Evolutionary conservation across 2,888 invertebrate genomes (phyloP), one percentile per base, ranked within the genome.

Genomic region (Drosophila trichaetosa): DNA sequence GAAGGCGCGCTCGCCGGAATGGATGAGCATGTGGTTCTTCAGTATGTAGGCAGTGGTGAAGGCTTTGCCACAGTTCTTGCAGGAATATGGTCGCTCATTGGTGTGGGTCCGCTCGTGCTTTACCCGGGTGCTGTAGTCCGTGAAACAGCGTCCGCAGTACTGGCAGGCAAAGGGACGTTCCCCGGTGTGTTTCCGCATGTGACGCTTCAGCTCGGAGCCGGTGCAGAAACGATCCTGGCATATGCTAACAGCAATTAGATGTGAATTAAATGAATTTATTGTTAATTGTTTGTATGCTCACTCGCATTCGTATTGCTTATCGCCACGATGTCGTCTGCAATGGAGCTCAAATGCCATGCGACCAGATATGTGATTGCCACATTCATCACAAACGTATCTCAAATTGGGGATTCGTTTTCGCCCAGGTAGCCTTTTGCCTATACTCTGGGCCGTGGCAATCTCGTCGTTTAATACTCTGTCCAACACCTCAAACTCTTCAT

Each of bases 91-190:
- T 2, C 91, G 80, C 42, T 91, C 91, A 58, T 90, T 91, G 24
- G 91, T 91, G 51, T 91, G 91, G 10, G 91, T 90, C 4, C 90
- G 70, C 29, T 87, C 87, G 36, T 87, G 87, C 33, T 89, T 88
- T 1, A 85, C 66, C 4, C 90, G 65, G 3, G 90, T 87, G 66
- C 88, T 85, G 57, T 87, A 85, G 38, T 85, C 90, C 16, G 89
- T 86, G 36, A 88, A 87, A 40, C 87, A 75, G 1, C 90, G 82
- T 3, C 72, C 82, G 52, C 87, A 87, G 51, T 81, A 80, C 29
- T 83, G 87, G 21, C 87, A 87, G n/a, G 80, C 83, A 67, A 86
- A 88, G 0, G 90, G 90, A 29, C 89, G 80, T 49, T 88, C 87
- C 4, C 87, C 87, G 0, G 87, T 89, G 59, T 87, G 87, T 33